phyloP scores from a whole-genome alignment of 2,797 vertebrate species.

The Propithecus deckenii region DNA sequence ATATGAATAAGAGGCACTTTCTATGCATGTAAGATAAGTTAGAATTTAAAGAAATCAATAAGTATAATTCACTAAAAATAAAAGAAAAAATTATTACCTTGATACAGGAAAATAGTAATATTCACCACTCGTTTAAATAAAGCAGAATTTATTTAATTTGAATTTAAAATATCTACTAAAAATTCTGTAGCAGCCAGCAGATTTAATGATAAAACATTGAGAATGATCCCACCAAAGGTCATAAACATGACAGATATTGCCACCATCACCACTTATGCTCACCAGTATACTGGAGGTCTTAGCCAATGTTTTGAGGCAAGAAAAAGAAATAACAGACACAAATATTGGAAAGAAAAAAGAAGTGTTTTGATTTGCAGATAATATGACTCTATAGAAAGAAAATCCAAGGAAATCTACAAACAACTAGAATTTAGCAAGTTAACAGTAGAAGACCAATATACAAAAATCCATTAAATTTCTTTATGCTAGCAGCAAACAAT shows the following conservation, averaged over 20 bases:
- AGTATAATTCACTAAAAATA: not conserved
- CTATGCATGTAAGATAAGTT: not conserved
- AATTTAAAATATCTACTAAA: not conserved
- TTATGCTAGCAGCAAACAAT: not conserved
- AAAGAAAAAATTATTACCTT: not conserved
- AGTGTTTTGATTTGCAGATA: not conserved
- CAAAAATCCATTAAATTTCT: not conserved
- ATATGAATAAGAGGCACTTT: not conserved
- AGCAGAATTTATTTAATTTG: not conserved
- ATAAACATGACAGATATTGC: not conserved
- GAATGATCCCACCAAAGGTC: not conserved
- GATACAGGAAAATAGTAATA: not conserved
- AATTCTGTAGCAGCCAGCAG: not conserved
- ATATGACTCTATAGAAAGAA: not conserved
- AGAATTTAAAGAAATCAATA: not conserved
- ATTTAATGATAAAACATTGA: not conserved
- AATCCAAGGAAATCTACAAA: not conserved
- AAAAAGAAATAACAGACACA: not conserved
- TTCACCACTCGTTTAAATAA: not conserved
- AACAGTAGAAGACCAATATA: not conserved
- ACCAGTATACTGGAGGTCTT: not conserved
- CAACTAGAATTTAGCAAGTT: not conserved
- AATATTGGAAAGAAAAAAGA: not conserved
- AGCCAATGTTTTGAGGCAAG: not conserved
- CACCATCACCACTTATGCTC: not conserved